Evolutionary conservation across 1,140 invertebrate genomes (phyloP), one percentile per base, ranked within the genome.

Genomic region (Anastrepha obliqua): DNA sequence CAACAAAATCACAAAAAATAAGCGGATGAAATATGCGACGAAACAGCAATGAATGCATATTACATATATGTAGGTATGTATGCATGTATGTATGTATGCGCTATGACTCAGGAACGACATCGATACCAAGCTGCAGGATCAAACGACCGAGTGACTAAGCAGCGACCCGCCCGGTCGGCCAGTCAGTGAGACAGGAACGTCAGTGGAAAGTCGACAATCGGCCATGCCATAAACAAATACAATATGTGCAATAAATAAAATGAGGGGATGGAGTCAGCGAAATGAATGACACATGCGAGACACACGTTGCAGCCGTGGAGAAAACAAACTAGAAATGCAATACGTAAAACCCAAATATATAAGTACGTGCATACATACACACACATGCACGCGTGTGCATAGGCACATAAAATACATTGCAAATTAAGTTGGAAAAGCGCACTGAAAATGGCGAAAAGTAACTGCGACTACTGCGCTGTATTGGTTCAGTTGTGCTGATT

Each of bases 71-170:
- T 29, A 29, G 0, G 29, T 29, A 29, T 29, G 29, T 29, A 29
- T 29, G 29, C 1, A 29, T 29, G 29, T 2, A 64, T 8, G 17
- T 4, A 64, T n/a, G 5, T 17, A n/a, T 64, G 65, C 4, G 39
- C 39, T 74, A 81, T 81, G 74, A 81, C n/a, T 81, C 74, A 81
- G 74, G 44, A 81, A 55, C 74, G 74, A 81, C 47, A 81, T 81
- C 74, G 74, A 81, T n/a, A 81, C 74, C 74, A 11, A 70, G 47
- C 47, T 81, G 20, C 47, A 81, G 74, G 74, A 81, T 81, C 17
- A 55, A 81, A 9, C 74, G 47, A 58, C n/a, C 74, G 74, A 81
- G 17, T 81, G 74, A 81, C 47, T 81, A 81, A 81, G 74, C 74
- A 67, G 11, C n/a, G n/a, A n/a, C 11, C 17, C 11, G 65, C 39